These are phyloP conservation scores for Congeria kusceri DNA, from an alignment of 2,888 invertebrate species.

Conservation along the genomic window DNA sequence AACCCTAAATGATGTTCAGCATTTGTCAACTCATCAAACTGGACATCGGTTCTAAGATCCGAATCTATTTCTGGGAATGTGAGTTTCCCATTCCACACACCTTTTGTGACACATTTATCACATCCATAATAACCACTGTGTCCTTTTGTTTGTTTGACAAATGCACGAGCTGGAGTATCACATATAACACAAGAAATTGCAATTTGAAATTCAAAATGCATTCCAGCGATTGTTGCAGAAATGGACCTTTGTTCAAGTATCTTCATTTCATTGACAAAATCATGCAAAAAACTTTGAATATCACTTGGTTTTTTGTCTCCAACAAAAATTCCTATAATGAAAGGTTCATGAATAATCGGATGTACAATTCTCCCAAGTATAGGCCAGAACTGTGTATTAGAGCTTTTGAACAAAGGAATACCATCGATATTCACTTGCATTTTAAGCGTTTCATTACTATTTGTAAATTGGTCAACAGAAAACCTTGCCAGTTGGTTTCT, in stretches of 20 bases:
- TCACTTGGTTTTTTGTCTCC: background rate
- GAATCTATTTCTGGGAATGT: conserved; percentile 50
- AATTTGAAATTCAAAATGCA: too few species aligned
- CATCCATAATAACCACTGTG: conserved; percentile 78
- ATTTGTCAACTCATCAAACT: conserved; percentile 58
- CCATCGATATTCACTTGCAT: conserved; percentile 17
- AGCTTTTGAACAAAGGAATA: conserved; percentile 29
- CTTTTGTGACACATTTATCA: conserved; percentile 70
- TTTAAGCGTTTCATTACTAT: background rate
- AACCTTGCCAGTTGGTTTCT: background rate
- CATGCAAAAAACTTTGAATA: background rate
- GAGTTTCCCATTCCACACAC: conserved; percentile 45
- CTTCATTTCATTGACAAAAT: background rate
- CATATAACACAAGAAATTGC: too few species aligned
- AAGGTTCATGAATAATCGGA: background rate
- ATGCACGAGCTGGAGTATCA: too few species aligned
- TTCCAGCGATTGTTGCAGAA: too few species aligned
- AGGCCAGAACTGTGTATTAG: background rate
- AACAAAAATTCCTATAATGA: conserved; percentile 3
- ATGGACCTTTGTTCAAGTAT: too few species aligned
- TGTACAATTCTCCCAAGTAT: conserved; percentile 3
- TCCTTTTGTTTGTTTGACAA: conserved; percentile 69
- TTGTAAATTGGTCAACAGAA: background rate
- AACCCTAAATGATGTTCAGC: conserved; percentile 63
- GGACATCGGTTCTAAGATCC: conserved; percentile 45